Conservation (phyloP, 2,888 invertebrate species). For the Trichopria drosophilae region DNA sequence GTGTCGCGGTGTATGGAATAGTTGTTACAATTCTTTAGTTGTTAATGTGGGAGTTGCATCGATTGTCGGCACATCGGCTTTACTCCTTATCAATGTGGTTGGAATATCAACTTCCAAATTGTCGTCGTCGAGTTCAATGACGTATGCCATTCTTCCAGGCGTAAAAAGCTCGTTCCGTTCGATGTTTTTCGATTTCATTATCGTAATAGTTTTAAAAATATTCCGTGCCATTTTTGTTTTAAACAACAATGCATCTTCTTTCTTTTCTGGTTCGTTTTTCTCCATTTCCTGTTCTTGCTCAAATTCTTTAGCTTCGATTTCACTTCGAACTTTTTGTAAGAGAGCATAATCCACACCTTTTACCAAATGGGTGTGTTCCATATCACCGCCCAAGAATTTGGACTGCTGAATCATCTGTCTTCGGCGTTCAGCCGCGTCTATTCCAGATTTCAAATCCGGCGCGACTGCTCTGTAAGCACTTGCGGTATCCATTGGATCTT, state of each 20-base stretch:
- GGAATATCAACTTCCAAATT: slow-evolving; percentile 91
- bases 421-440: slow-evolving; percentile 92
- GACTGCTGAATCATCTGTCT: slow-evolving; percentile 97
- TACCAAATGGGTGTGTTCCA: slow-evolving; percentile 99
- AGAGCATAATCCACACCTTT: slow-evolving; percentile 94
- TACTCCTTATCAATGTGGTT: slow-evolving; percentile 89
- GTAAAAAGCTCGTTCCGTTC: slow-evolving; percentile 89
- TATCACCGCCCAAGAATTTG: slow-evolving; percentile 99
- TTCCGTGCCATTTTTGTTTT: slow-evolving; percentile 80
- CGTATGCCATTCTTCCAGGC: slow-evolving; percentile 97
- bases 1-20: no score
- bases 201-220: slow-evolving; percentile 70
- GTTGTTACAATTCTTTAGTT: no score
- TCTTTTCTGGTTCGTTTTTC: slow-evolving; percentile 61
- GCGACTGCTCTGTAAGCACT: slow-evolving; percentile 93
- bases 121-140: slow-evolving; percentile 91
- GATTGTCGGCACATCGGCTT: slow-evolving; percentile 82
- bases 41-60: slow-evolving; percentile 70
- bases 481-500: slow-evolving; percentile 83
- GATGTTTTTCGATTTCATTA: slow-evolving; percentile 73
- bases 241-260: slow-evolving; percentile 79
- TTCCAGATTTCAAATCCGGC: slow-evolving; percentile 90
- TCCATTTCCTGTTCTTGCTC: slow-evolving; percentile 85
- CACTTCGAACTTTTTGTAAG: slow-evolving; percentile 88
- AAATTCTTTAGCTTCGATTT: slow-evolving; percentile 76